Conservation (phyloP, 1,140 invertebrate genomes). For the Venturia canescens region DNA sequence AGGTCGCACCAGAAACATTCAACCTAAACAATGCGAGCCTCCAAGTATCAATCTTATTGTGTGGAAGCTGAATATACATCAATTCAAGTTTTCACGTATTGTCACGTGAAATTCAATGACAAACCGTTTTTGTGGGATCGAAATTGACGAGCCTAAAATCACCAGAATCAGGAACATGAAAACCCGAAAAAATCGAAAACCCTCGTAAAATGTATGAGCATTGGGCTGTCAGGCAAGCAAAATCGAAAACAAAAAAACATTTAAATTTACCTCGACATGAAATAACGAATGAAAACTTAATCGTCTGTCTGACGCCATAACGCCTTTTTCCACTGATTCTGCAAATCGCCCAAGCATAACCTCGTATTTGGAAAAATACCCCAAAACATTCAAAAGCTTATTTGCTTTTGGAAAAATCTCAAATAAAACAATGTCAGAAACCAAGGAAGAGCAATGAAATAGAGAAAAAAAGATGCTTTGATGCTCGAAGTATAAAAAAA, state of each 20-base stretch:
- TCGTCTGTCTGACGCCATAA: background rate
- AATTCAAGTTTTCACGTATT: constrained; percentile 48
- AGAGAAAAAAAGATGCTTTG: constrained; percentile 29
- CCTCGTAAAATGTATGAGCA: constrained; percentile 24
- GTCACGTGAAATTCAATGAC: background rate
- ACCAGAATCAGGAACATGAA: background rate
- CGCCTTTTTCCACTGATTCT: background rate
- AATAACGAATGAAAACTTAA: background rate
- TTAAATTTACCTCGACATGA: background rate
- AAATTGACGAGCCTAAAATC: background rate
- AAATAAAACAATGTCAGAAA: constrained; percentile 21
- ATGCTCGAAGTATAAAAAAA: constrained; percentile 11
- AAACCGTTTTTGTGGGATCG: background rate
- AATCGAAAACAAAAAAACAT: background rate
- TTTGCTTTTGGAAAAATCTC: too few species aligned
- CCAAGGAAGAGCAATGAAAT: constrained; percentile 11
- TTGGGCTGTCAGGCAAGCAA: background rate
- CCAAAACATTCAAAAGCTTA: background rate
- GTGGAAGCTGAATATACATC: constrained; percentile 70
- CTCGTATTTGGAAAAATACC: background rate
- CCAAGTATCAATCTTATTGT: constrained; percentile 73
- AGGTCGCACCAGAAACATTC: constrained; percentile 39
- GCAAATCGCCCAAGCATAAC: background rate
- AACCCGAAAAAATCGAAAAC: constrained; percentile 8
- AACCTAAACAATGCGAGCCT: constrained; percentile 60